A percentile compares a stretch with the other conserved stretches of the same genome.
These are phyloP conservation scores for Coracias cyanogaster DNA, from an alignment of 2,797 vertebrate genomes.

Conservation along the genomic window DNA sequence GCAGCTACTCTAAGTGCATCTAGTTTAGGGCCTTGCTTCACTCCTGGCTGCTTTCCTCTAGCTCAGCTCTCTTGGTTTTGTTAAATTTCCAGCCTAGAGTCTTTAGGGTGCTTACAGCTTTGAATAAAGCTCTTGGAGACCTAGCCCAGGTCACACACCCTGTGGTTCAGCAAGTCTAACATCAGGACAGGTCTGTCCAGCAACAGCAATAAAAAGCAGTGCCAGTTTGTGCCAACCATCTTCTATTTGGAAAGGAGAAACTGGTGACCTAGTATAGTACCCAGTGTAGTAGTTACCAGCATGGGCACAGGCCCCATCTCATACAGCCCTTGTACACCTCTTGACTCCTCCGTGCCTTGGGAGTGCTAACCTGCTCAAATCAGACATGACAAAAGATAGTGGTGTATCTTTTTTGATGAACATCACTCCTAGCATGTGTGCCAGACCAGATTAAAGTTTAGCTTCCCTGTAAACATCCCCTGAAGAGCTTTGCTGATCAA, in stretches of 20 bases:
- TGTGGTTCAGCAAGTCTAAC: not conserved
- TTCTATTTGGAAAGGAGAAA: not conserved
- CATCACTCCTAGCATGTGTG: not conserved
- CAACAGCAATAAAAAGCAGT: not conserved
- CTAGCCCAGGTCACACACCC: not conserved
- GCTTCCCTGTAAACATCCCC: not conserved
- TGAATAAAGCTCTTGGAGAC: not conserved
- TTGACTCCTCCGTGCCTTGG: accelerated
- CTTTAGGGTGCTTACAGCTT: not conserved
- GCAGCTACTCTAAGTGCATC: constrained; percentile 5
- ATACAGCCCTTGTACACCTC: not conserved
- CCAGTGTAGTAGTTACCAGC: accelerated
- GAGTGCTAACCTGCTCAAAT: not conserved
- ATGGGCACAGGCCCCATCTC: not conserved
- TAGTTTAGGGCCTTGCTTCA: not conserved
- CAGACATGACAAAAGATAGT: not conserved
- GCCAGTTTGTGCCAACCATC: not conserved
- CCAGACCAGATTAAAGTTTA: not conserved
- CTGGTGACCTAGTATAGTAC: not conserved
- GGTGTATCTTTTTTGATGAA: not conserved
- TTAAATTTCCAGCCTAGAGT: not conserved
- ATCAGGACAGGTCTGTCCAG: not conserved
- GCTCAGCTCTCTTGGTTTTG: not conserved
- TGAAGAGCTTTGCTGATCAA: not conserved
- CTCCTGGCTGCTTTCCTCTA: not conserved